Evolutionary conservation across 1,140 invertebrate genomes (phyloP), one percentile per base, ranked within the genome.

Genomic region (Dufourea novaeangliae): DNA sequence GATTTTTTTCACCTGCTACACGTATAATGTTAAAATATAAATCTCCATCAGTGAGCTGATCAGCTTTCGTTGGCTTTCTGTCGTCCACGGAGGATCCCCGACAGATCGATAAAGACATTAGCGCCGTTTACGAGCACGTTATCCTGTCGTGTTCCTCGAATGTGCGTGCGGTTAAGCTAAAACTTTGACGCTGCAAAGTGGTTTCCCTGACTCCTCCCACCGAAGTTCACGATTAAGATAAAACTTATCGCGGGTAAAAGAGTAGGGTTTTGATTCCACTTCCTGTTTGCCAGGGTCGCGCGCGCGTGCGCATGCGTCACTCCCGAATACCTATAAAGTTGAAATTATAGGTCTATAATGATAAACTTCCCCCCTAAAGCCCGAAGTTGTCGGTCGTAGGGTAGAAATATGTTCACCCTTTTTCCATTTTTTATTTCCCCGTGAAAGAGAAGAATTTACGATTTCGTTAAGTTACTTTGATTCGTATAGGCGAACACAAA

Each of bases 341-440:
- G 39, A 62, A 72, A 72, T 72, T 72, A 72, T 72, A 61, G 69
- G 56, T 25, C n/a, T 39, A 62, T 61, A 62, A 72, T 72, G 69
- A 32, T 62, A 72, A 72, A 72, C 69, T 72, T 72, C 62, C n/a
- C 25, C 39, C 29, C 39, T 50, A 57, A 50, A 72, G 52, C 44
- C 14, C 3, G 29, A 72, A 72, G 39, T 61, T 72, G 56, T 46
- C 39, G 39, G 56, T 62, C 34, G 10, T 32, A 57, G 8, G 12
- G 34, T n/a, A 10, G 34, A 29, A 61, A 62, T 50, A 72, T 50
- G 57, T 61, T 61, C 32, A 2, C 34, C 3, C 4, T 22, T 57
- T 57, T 41, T 27, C n/a, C n/a, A n/a, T 25, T 12, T 2, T 37
- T 52, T 69, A 69, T 37, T 39, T 39, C 20, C 20, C 12, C 29